phyloP scores from a whole-genome alignment of 2,797 vertebrate genomes.

The Columba guinea region DNA sequence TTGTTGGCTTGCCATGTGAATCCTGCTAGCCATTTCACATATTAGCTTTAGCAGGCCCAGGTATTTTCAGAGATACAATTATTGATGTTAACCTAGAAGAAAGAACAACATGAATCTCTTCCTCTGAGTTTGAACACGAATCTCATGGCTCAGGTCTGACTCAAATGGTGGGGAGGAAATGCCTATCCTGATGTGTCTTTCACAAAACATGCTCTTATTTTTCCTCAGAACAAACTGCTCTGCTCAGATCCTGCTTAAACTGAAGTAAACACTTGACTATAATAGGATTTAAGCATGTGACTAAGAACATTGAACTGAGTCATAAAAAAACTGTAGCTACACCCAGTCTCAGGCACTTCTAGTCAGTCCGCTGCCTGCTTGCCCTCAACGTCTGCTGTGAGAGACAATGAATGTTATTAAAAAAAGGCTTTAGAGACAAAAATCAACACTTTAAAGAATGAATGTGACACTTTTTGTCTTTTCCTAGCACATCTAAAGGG shows the following conservation, averaged over 20 bases:
- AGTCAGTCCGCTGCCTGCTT: neutral
- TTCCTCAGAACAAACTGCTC: neutral
- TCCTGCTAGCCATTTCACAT: neutral
- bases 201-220: neutral
- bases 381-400: neutral
- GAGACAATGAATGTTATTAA: neutral
- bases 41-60: neutral
- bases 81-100: neutral
- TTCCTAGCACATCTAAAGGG: neutral
- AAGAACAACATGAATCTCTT: neutral
- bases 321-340: neutral
- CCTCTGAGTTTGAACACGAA: neutral
- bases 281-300: neutral
- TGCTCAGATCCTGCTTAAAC: neutral
- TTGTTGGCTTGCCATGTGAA: neutral
- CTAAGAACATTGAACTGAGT: neutral
- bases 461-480: neutral
- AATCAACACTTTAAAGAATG: neutral
- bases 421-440: neutral
- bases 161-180: neutral
- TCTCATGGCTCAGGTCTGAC: neutral
- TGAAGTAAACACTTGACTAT: conserved; percentile 19
- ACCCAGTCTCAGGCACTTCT: neutral
- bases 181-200: rapidly evolving
- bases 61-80: neutral